A percentile compares a stretch with the other conserved stretches of the same genome.
Conservation (phyloP, 2,888 invertebrate species). For the Cerastis rubricosa region DNA sequence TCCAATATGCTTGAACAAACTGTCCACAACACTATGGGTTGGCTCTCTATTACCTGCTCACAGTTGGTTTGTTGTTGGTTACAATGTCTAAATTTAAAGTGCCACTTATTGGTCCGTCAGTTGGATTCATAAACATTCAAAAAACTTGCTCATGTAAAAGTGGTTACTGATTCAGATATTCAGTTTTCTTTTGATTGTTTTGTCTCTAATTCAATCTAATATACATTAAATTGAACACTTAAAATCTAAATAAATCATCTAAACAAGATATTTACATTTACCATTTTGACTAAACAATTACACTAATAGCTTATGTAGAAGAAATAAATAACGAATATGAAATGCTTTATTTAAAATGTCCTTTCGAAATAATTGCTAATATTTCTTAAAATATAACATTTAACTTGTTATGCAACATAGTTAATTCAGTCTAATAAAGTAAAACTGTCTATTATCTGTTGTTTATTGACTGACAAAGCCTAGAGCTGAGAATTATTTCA, state of each 20-base stretch:
- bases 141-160: constrained; percentile 79
- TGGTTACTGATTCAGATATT: constrained; percentile 78
- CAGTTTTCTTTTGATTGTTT: constrained; percentile 74
- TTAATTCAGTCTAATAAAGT: constrained; percentile 86
- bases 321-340: constrained; percentile 90
- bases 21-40: constrained; percentile 82
- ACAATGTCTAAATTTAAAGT: constrained; percentile 78
- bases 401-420: constrained; percentile 84
- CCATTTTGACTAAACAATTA: constrained; percentile 89
- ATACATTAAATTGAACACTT: constrained; percentile 89
- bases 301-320: constrained; percentile 87
- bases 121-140: constrained; percentile 83
- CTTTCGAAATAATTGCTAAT: constrained; percentile 84
- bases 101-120: constrained; percentile 87
- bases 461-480: constrained; percentile 84
- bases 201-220: constrained; percentile 87
- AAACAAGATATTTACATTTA: constrained; percentile 90
- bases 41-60: constrained; percentile 75
- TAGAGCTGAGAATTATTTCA: constrained; percentile 51
- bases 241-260: constrained; percentile 88
- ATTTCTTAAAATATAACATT: constrained; percentile 85
- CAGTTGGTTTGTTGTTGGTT: constrained; percentile 72
- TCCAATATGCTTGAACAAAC: constrained; percentile 87
- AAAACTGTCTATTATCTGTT: constrained; percentile 80
- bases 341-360: constrained; percentile 88